Evolutionary conservation across 2,888 invertebrate genomes (phyloP), one percentile per base, ranked within the genome.

Genomic region (Caprella mutica): DNA sequence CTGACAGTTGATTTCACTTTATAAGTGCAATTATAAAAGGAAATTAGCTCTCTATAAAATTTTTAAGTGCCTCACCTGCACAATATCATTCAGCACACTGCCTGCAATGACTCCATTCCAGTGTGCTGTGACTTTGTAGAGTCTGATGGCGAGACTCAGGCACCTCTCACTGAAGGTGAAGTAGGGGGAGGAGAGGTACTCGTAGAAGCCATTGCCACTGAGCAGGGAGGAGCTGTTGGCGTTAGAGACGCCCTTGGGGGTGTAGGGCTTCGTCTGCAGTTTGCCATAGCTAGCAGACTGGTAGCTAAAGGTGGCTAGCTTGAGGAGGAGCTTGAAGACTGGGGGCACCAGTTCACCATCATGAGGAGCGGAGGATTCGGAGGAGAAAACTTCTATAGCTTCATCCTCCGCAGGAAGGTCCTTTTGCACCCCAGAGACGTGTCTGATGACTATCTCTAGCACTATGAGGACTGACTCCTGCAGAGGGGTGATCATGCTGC

Each of bases 141-240:
- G 73, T 69, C 79, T 82, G 1, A 86, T 83, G 12, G 82, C 80
- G 77, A 85, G 81, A 55, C 80, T 79, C 54, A 88, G 75, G 3
- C 86, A 79, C 70, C 84, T 82, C 71, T 90, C 90, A 33, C 86
- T 86, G 73, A 90, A 90, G 42, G 88, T 86, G 68, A 89, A 84
- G 70, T 84, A 86, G 73, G 86, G 86, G 80, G 85, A 82, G 59
- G 82, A 80, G 40, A 85, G 79, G 80, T 84, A 84, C 70, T 86
- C 85, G n/a, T n/a, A n/a, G n/a, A n/a, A n/a, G n/a, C n/a, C n/a
- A n/a, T n/a, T n/a, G n/a, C n/a, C n/a, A n/a, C n/a, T n/a, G n/a
- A n/a, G n/a, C n/a, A n/a, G n/a, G n/a, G n/a, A n/a, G n/a, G n/a
- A n/a, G n/a, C n/a, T n/a, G n/a, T n/a, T n/a, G 33, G 9, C 14